These are phyloP conservation scores for Nezara viridula DNA, from an alignment of 2,888 invertebrate genomes.

Conservation along the genomic window DNA sequence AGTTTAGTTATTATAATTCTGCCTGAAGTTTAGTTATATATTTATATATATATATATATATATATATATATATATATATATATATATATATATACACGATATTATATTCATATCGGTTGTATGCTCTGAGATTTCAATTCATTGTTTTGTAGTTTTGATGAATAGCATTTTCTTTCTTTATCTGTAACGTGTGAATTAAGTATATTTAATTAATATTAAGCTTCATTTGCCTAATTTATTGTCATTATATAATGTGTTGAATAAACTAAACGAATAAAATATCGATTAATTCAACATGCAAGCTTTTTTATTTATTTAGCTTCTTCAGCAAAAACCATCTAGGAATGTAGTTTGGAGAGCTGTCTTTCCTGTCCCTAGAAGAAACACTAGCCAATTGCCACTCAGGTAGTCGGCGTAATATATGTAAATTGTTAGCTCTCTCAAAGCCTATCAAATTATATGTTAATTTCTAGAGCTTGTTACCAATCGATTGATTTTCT, in stretches of 20 bases:
- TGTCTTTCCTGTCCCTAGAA: neutral
- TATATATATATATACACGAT: no score
- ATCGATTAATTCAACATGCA: neutral
- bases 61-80: no score
- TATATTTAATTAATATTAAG: no score
- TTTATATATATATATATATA: no score
- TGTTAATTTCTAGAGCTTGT: neutral
- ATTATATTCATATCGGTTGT: no score
- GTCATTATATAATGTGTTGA: neutral
- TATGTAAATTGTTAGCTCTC: conserved; percentile 9
- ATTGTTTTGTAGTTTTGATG: no score
- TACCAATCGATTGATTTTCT: conserved; percentile 15
- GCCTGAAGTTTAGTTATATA: no score
- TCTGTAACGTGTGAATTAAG: no score
- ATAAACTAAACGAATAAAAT: neutral
- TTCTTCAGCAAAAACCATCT: neutral
- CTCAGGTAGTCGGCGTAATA: neutral
- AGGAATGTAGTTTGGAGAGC: conserved; percentile 17
- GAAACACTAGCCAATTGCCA: conserved; percentile 4
- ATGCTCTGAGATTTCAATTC: no score
- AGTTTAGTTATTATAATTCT: no score
- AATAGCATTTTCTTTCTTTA: no score
- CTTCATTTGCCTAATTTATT: no score
- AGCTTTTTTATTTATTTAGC: neutral
- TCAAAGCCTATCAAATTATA: conserved; percentile 25